A percentile compares a stretch with the other conserved stretches of the same genome.
Conservation (phyloP, 2,888 invertebrate species). For the Lottia scabra region DNA sequence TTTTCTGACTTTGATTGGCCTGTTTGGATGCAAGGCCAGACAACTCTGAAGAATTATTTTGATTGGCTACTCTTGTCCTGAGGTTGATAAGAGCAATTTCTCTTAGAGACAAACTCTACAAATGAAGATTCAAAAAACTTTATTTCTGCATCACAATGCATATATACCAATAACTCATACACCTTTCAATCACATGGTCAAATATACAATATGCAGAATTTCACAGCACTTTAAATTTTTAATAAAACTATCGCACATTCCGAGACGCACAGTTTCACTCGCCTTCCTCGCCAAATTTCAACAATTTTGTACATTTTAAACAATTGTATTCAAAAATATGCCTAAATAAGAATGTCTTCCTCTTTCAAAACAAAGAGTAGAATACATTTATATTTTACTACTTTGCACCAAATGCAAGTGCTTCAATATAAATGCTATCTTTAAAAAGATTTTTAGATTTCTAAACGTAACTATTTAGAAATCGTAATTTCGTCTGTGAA, state of each 20-base stretch:
- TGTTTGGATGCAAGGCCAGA: too few relatives aligned
- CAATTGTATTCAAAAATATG: slow-evolving; percentile 5
- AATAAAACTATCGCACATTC: slow-evolving; percentile 16
- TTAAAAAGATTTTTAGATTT: too few relatives aligned
- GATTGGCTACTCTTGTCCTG: too few relatives aligned
- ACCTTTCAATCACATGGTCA: slow-evolving; percentile 19
- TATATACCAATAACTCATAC: slow-evolving; percentile 22
- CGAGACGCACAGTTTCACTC: slow-evolving; percentile 16
- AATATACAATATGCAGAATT: slow-evolving; percentile 24
- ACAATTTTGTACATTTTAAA: slow-evolving; percentile 9
- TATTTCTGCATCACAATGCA: slow-evolving; percentile 24
- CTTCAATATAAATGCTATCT: not conserved
- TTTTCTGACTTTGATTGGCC: too few relatives aligned
- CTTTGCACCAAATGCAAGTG: slow-evolving; percentile 7
- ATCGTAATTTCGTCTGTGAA: slow-evolving; percentile 19
- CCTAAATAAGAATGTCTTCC: not conserved
- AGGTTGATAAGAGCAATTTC: too few relatives aligned
- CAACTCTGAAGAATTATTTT: too few relatives aligned
- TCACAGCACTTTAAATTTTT: slow-evolving; percentile 22
- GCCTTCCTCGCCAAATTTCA: slow-evolving; percentile 16
- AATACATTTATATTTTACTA: not conserved
- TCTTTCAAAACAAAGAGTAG: not conserved
- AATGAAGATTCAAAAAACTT: slow-evolving; percentile 19
- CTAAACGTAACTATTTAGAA: too few relatives aligned
- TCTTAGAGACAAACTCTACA: too few relatives aligned